Evolutionary conservation across 1,140 invertebrate species (phyloP).

Genomic region (Apis cerana): DNA sequence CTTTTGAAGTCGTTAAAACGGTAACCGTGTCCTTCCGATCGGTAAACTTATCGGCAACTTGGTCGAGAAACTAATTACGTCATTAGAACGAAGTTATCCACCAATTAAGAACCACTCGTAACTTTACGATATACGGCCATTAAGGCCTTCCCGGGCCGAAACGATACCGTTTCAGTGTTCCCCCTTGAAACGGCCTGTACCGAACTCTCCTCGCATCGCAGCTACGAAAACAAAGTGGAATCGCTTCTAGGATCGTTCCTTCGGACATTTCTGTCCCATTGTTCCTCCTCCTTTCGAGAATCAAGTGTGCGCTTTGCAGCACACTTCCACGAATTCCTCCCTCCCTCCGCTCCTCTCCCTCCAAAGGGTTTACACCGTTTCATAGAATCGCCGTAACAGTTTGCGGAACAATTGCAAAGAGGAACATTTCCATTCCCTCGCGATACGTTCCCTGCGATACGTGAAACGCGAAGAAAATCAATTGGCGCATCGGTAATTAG

Average conservation of each 20-base stretch:
- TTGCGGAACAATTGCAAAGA: not conserved
- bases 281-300: not conserved
- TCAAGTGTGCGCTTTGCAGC: conserved; percentile 2
- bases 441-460: not conserved
- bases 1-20: not conserved
- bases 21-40: not conserved
- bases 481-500: conserved; percentile 19
- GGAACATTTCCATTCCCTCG: too few species aligned
- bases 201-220: not conserved
- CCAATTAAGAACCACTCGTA: not conserved
- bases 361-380: not conserved
- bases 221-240: not conserved
- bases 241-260: not conserved
- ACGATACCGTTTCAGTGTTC: not conserved
- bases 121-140: not conserved
- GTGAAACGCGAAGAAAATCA: too few species aligned
- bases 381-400: not conserved
- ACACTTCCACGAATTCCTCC: not conserved
- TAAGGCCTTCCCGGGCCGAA: not conserved
- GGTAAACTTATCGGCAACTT: not conserved
- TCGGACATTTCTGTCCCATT: conserved; percentile 14
- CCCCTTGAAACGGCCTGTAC: not conserved
- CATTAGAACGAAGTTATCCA: not conserved
- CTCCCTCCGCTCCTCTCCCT: too few species aligned
- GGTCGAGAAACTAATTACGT: not conserved